These are phyloP conservation scores for Coturnix japonica DNA, from an alignment of 2,113 vertebrate genomes.

Conservation along the genomic window DNA sequence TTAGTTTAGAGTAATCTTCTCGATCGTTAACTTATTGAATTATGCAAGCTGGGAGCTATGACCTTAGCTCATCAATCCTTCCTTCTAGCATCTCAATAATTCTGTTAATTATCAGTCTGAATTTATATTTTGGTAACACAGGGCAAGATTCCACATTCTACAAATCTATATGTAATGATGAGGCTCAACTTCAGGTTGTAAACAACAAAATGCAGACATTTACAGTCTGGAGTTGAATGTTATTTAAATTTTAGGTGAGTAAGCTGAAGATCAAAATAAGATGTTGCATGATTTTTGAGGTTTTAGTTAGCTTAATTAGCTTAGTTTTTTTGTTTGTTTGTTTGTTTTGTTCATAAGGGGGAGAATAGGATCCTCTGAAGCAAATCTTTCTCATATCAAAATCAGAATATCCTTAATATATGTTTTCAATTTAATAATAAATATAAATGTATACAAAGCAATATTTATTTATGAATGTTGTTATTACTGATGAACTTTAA, in stretches of 20 bases:
- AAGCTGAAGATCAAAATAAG: not conserved
- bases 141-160: not conserved
- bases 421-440: not conserved
- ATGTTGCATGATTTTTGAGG: not conserved
- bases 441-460: not conserved
- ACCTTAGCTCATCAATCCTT: not conserved
- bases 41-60: not conserved
- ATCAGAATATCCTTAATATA: not conserved
- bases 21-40: not conserved
- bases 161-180: not conserved
- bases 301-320: not conserved
- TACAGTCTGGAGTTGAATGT: conserved; percentile 1
- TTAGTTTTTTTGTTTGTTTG: not conserved
- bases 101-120: not conserved
- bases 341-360: not conserved
- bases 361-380: not conserved
- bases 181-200: conserved; percentile 9
- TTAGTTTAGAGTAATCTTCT: not conserved
- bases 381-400: not conserved
- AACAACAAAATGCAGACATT: not conserved
- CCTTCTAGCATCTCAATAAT: not conserved
- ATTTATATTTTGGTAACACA: not conserved
- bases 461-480: not conserved
- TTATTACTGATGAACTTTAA: not conserved
- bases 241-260: not conserved